Base-by-base conservation (phyloP, 2,888 invertebrate genomes). In the Heliconius sara region DNA sequence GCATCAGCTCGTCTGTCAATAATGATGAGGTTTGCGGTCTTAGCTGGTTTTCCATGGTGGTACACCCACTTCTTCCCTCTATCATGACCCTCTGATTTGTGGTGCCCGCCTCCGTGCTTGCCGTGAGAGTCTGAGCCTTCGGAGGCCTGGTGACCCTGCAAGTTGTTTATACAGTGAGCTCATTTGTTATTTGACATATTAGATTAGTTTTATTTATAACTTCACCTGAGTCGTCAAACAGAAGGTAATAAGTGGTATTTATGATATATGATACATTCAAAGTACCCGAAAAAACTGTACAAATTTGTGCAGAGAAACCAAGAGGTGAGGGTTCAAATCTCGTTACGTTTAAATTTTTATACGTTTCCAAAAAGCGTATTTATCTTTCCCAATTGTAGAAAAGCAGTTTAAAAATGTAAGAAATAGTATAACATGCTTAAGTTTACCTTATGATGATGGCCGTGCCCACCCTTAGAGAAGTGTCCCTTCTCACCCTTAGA, bases 1-100 rank as follows among this genome's bases (percentile, higher is more conserved):
- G 86, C 85, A 30, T 92, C 93, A 0, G 85, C 83, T 81, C 94
- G 80, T n/a, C 92, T 79, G 80, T 95, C 95, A 1, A 93, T 91
- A 60, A 89, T 73, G 9, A 91, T 88, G 47, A 95, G 85, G 80
- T 92, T 91, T 12, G 93, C 88, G 2, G 89, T 91, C 81, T 91
- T 92, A 0, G 93, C 92, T 0, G 95, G 94, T 13, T 85, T 81
- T 0, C 95, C 95, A 82, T 96, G 95, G 83, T 95, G 95, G 88
- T 92, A 95, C n/a, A 93, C 88, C 96, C 96, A 96, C 83, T 96
- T 96, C 86, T 96, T 96, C 3, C 95, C 96, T 0, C 89, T 87
- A 10, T 92, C 91, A 39, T 94, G 92, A 0, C 89, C 95, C 0
- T 88, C 93, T 76, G 96, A 95, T 65, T 95, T 90, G 25, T 93